Base-by-base conservation (phyloP, 2,797 vertebrate genomes). In the Hirundo rustica region DNA sequence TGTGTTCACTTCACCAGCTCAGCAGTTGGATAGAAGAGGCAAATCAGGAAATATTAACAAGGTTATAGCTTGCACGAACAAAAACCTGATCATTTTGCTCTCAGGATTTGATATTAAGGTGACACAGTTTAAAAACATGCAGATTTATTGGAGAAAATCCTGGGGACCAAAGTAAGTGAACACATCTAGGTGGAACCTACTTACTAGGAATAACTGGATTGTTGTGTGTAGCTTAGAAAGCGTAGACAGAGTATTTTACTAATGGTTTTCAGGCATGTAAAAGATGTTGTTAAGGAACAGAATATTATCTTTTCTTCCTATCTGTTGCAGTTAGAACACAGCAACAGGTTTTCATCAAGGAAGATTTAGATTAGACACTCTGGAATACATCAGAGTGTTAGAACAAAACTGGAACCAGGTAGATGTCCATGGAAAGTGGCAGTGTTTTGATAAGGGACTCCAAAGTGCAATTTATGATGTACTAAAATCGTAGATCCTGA, bases 131-230 rank as follows among this genome's bases (percentile, higher is more conserved):
- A 79, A 83, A 62, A 4, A 48, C 16, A 8, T 20, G 21, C 29
- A 62, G 27, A 38, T 57, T 53, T 78, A 30, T 15, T 53, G 36
- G 36, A 71, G n/a, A 85, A 85, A 87, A 74, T 74, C 30, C 5
- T 26, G 32, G 12, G 11, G 1, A 44, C 5, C 21, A 73, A 47
- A 76, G 13, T 16, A 57, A 36, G 23, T 0, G 1, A 11, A 54
- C 2, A 8, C 11, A 2, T 67, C n/a, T 75, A 12, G 7, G 11
- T 44, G 61, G 48, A 40, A 44, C 23, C 1, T 34, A 16, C 54
- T 38, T 66, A 51, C 16, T 16, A 29, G 50, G 25, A 72, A 45
- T n/a, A 60, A 36, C 14, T n/a, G 27, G 61, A 51, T 32, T 36
- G 22, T 6, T 26, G 3, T 32, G 11, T 61, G 45, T 48, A 36